Base-by-base conservation (phyloP, 2,888 invertebrate genomes). In the Hemicrepidius hirtus region DNA sequence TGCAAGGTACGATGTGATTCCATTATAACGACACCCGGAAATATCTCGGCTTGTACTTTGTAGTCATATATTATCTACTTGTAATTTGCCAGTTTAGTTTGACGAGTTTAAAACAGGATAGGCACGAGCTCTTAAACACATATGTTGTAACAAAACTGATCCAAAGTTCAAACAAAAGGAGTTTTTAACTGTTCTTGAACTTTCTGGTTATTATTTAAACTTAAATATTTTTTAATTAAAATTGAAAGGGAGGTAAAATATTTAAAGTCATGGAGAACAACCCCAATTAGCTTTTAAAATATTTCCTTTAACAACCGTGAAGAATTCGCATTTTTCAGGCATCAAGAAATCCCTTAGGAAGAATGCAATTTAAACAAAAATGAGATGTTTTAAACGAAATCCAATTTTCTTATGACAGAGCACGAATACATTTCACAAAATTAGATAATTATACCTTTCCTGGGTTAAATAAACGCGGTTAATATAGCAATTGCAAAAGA, bases 391-490 rank as follows among this genome's bases (percentile, higher is more conserved):
- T 37, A n/a, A 18, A 13, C n/a, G 28, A 35, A 57, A 55, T 32
- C 53, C 53, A 53, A 53, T 53, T 53, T 20, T 53, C 16, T 46
- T 46, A 7, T 24, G 50, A 50, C 55, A 16, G 10, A 32, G 21
- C 55, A 55, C 55, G 55, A 35, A 55, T 35, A 16, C 16, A 32
- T 55, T 18, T 35, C 18, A 10, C 21, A 62, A 63, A 63, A 63
- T 63, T 63, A 49, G 63, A 63, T 63, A 63, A 63, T 63, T 49
- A 63, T 20, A 63, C 24, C 9, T 49, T 44, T 12, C 16, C 3
- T 55, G 32, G 18, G 9, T 18, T 18, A 55, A 55, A 55, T 55
- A 55, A 55, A 55, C 55, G 18, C 13, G 55, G 3, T 35, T 55
- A 55, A 55, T 32, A 13, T 18, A 35, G 16, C 35, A 35, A 55